These are phyloP conservation scores for Actias luna DNA, from an alignment of 2,888 invertebrate genomes.

Conservation along the genomic window DNA sequence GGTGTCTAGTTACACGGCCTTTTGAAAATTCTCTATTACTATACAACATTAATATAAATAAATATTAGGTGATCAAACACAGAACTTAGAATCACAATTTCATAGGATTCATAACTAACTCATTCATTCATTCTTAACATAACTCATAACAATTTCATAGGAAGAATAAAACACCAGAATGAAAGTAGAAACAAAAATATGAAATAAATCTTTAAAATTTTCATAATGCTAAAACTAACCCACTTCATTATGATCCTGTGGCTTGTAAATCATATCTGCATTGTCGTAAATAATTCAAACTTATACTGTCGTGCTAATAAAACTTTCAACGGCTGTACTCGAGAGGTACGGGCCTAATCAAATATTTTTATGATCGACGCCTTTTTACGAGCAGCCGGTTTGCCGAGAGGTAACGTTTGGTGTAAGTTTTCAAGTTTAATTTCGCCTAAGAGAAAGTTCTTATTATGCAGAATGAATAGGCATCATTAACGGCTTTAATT, in stretches of 20 bases:
- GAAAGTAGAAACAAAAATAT: not conserved
- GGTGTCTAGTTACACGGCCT: no score
- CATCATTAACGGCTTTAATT: not conserved
- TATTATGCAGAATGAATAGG: not conserved
- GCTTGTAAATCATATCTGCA: slow-evolving; percentile 27
- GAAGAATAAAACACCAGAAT: no score
- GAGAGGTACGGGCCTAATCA: slow-evolving; percentile 70
- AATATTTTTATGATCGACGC: slow-evolving; percentile 81
- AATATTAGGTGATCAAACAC: no score
- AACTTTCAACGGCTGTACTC: slow-evolving; percentile 71
- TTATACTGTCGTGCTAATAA: slow-evolving; percentile 54
- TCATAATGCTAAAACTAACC: not conserved
- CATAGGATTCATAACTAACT: no score
- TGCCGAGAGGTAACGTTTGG: slow-evolving; percentile 45
- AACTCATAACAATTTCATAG: no score
- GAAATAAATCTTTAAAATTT: not conserved
- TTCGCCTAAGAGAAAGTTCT: not conserved
- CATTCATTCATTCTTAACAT: no score
- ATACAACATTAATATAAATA: no score
- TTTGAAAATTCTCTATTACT: no score
- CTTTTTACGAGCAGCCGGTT: slow-evolving; percentile 70
- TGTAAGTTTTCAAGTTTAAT: slow-evolving; percentile 21
- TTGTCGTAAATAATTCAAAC: slow-evolving; percentile 43
- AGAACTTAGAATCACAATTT: no score
- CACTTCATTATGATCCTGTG: not conserved